A percentile compares a stretch with the other conserved stretches of the same genome.
Conservation (phyloP, 2,797 vertebrate genomes). For the Chelidonichthys spinosus region DNA sequence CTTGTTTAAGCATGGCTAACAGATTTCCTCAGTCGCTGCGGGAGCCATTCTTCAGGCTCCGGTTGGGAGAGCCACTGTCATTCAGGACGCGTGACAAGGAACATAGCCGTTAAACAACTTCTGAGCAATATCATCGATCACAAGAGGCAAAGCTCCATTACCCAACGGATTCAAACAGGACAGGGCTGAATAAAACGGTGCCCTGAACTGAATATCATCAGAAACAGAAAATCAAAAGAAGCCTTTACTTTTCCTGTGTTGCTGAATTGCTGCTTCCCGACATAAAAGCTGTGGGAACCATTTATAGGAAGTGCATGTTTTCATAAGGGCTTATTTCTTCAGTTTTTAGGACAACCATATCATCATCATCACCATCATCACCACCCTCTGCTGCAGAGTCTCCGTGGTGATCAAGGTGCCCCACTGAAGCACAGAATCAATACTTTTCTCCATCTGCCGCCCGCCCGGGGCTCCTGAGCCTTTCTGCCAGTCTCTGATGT, state of each 20-base stretch:
- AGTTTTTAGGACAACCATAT: constrained; percentile 1
- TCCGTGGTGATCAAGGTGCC: constrained; percentile 50
- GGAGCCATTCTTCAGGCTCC: constrained; percentile 61
- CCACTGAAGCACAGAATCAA: constrained; percentile 54
- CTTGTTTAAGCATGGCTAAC: constrained; percentile 77
- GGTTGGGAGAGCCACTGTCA: constrained; percentile 52
- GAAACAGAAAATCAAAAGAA: constrained; percentile 12
- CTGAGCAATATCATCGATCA: constrained; percentile 42
- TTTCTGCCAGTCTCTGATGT: constrained; percentile 54
- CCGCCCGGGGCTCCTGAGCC: constrained; percentile 52
- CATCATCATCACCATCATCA: constrained; percentile 29
- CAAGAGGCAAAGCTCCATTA: constrained; percentile 39
- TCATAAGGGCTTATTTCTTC: constrained; percentile 30
- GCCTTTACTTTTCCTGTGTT: constrained; percentile 1
- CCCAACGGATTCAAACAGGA: constrained; percentile 34
- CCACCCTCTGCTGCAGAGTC: constrained; percentile 23
- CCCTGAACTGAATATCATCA: constrained; percentile 12
- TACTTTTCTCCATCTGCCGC: constrained; percentile 48
- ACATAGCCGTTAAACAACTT: constrained; percentile 60
- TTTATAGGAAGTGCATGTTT: constrained; percentile 23
- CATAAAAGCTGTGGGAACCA: background rate
- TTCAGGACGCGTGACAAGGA: constrained; percentile 55
- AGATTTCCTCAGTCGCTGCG: constrained; percentile 70
- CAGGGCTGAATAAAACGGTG: constrained; percentile 20
- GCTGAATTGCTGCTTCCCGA: constrained; percentile 12